These are phyloP conservation scores for roundworm (Caenorhabditis elegans) DNA, from an alignment of 1,140 invertebrate genomes.

Conservation along the genomic window WBcel235 BX284604.4:10932001-10932500, in stretches of 20 bases:
- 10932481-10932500: constrained; percentile 7
- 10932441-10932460: background rate
- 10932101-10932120: too few species aligned
- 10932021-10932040: too few species aligned
- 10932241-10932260: constrained; percentile 7
- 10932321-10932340: constrained; percentile 3
- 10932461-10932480: background rate
- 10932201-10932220: too few species aligned
- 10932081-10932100: too few species aligned
- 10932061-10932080: too few species aligned
- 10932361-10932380: background rate
- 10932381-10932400: background rate
- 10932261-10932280: constrained; percentile 9
- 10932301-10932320: constrained; percentile 27
- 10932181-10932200: too few species aligned
- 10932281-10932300: constrained; percentile 34
- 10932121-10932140: too few species aligned
- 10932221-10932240: background rate
- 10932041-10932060: too few species aligned
- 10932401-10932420: background rate
- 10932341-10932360: background rate
- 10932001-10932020: too few species aligned
- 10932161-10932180: too few species aligned
- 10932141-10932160: too few species aligned
- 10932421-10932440: too few species aligned